Evolutionary conservation across 2,888 invertebrate genomes (phyloP), one percentile per base, ranked within the genome.

Genomic region (Dryocosmus kuriphilus): DNA sequence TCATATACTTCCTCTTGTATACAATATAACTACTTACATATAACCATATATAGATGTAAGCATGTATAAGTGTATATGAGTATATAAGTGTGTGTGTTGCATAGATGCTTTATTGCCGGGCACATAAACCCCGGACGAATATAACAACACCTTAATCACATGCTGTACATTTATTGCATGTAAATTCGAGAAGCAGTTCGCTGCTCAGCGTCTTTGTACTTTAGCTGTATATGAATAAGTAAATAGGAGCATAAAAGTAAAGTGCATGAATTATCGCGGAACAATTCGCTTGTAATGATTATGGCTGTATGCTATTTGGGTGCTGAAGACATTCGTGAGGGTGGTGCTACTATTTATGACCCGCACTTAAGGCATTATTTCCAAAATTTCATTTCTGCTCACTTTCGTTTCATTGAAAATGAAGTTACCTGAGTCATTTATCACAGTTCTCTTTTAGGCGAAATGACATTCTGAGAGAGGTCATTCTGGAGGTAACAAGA

Each of bases 21-120:
- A 67, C 67, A 67, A 67, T 67, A 35, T 76, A 77, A 74, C 65
- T 75, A n/a, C n/a, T n/a, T n/a, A n/a, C n/a, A n/a, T n/a, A n/a
- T n/a, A n/a, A 76, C 67, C 57, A 78, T 77, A 77, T 81, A 77
- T 78, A 35, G 1, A 35, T 3, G 11, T 3, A 35, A 11, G 11
- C 11, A 35, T 35, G 11, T 35, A 35, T 35, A 35, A 11, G 9
- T 35, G 35, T 35, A 11, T 35, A n/a, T n/a, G n/a, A n/a, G 61
- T 79, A 74, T 77, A 78, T 75, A 75, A 46, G 38, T 77, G 80
- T 75, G 71, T 67, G 19, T 60, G 61, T 22, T 22, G 6, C 41
- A 51, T 32, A 65, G n/a, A 76, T 74, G 77, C 77, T 71, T 71
- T 71, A 71, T 71, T 71, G 55, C 51, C 51, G 30, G 27, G 51